Conservation (phyloP, 2,113 vertebrate species). For the Ageneiosus marmoratus region DNA sequence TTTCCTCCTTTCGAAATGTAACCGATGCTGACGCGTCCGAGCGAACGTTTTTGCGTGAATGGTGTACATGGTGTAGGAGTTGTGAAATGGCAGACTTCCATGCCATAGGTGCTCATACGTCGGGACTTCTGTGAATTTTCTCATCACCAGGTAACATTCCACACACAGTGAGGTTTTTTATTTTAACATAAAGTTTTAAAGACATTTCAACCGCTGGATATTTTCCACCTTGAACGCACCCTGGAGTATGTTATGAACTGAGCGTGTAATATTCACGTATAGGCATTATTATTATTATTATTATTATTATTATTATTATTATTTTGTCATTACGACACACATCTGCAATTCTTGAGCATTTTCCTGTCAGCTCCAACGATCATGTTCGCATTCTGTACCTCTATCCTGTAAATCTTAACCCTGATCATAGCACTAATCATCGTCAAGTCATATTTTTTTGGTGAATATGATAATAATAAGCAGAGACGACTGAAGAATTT, state of each 20-base stretch:
- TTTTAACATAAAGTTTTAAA: neutral
- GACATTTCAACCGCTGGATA: neutral
- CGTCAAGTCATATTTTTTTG: neutral
- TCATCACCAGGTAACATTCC: slow-evolving; percentile 24
- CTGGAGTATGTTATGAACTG: neutral
- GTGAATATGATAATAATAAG: neutral
- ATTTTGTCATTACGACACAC: neutral
- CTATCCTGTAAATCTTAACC: neutral
- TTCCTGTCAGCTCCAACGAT: neutral
- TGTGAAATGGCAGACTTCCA: slow-evolving; percentile 1
- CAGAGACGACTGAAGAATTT: neutral
- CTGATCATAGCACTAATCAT: neutral
- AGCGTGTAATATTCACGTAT: neutral
- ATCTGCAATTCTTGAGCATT: neutral
- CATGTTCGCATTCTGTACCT: neutral
- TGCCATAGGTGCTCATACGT: slow-evolving; percentile 11
- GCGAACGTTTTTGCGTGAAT: neutral
- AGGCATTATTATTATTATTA: neutral
- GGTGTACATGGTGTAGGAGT: neutral
- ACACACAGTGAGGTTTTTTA: neutral
- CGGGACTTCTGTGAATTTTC: neutral
- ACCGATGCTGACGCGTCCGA: neutral
- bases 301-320: too few species aligned
- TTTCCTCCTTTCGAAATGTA: neutral
- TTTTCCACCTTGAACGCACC: neutral